Evolutionary conservation across 2,113 vertebrate species (phyloP), one percentile per base, ranked within the genome.

Genomic region (Vulpes ferrilata): DNA sequence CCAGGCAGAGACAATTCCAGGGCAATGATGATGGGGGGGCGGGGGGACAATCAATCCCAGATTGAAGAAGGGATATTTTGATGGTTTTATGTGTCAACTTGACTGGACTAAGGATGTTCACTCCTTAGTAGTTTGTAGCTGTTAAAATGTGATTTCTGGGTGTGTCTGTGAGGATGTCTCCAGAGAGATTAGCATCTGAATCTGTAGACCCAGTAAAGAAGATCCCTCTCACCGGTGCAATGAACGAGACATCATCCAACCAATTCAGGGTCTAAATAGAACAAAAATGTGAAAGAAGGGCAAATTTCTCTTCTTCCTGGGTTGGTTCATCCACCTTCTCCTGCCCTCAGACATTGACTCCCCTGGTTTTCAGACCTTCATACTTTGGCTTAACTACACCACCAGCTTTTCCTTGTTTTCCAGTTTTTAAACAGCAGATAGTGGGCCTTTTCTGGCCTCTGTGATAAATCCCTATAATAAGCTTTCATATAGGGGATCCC

Each of bases 31-130:
- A 43, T 43, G 43, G 43, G 43, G 43, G 43, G 43, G 43, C 6
- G 5, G 0, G 5, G n/a, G 3, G 4, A 0, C 43, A 8, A 86
- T 32, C 2, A 19, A 43, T 17, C 59, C 38, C 23, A 53, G 17
- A 17, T 0, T 65, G 35, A 62, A 23, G 48, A 30, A 22, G 38
- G 3, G 7, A 20, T 20, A 30, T 11, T 25, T 25, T 25, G 35
- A 60, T 57, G 32, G 23, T 57, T 81, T 38, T 69, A 57, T 82
- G 35, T 82, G n/a, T 43, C n/a, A 27, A 27, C 23, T 64, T 64
- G 60, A 64, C 82, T 64, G 60, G 35, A 64, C 27, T 67, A 65
- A 65, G 11, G 11, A 8, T 79, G 48, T 7, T 32, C 32, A 81
- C 19, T 81, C 53, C 53, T n/a, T 81, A 23, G 19, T n/a, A 23